Percentiles rank a stretch among this genome's conserved stretches.
phyloP scores from a whole-genome alignment of 2,888 invertebrate species.

The Pseudococcus jackbeardsleyi region DNA sequence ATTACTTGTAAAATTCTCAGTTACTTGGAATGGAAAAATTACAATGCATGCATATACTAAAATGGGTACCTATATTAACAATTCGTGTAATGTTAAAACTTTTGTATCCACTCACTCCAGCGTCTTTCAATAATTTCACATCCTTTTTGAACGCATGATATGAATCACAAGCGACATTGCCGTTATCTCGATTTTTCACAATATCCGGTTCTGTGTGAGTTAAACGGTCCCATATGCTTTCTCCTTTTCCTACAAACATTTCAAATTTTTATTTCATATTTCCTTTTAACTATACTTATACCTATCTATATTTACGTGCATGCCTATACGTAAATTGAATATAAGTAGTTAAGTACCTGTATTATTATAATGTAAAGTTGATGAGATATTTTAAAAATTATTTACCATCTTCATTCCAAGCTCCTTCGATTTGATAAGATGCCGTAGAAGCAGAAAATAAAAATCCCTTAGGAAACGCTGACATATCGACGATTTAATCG shows the following conservation, averaged over 20 bases:
- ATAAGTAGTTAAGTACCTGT: no score
- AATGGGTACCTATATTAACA: background rate
- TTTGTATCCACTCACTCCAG: constrained; percentile 71
- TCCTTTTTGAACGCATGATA: constrained; percentile 77
- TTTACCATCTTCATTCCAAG: constrained; percentile 72
- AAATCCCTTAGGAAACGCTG: constrained; percentile 73
- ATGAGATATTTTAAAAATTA: background rate
- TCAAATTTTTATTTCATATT: background rate
- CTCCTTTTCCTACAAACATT: constrained; percentile 77
- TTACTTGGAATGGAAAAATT: no score
- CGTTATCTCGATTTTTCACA: constrained; percentile 74
- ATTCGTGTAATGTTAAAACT: background rate
- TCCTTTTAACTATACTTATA: background rate
- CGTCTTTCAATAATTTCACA: constrained; percentile 73
- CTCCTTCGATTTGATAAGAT: constrained; percentile 74
- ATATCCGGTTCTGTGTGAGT: constrained; percentile 73
- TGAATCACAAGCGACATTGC: constrained; percentile 78
- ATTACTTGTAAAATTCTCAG: background rate
- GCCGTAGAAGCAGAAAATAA: constrained; percentile 76
- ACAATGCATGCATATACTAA: no score
- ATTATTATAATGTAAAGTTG: no score
- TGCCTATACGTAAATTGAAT: no score
- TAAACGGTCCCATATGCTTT: constrained; percentile 79
- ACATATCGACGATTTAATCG: background rate
- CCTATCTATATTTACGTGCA: no score